A percentile compares a stretch with the other conserved stretches of the same genome.
phyloP scores from a whole-genome alignment of 2,113 vertebrate genomes.

The Nymphicus hollandicus region DNA sequence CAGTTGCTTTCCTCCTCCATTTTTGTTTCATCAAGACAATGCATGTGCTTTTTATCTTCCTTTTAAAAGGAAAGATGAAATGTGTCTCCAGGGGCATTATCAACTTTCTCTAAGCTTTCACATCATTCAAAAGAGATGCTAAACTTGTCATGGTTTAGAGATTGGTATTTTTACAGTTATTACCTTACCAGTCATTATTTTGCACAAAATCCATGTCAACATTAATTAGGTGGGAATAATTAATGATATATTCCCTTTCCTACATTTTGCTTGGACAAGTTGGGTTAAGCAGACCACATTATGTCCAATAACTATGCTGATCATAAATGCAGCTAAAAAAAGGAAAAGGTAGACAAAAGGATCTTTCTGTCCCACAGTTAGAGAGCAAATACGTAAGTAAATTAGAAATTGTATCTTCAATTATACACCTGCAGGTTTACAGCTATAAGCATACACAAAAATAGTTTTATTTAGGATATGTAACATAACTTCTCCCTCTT shows the following conservation, averaged over 20 bases:
- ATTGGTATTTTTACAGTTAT: not conserved
- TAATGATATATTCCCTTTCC: not conserved
- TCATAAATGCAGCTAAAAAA: not conserved
- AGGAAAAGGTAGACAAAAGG: not conserved
- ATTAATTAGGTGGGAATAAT: not conserved
- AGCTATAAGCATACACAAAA: not conserved
- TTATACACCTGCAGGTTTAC: not conserved
- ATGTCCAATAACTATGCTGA: not conserved
- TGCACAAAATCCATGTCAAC: not conserved
- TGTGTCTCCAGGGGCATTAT: not conserved
- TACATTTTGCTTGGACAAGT: not conserved
- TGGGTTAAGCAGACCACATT: not conserved
- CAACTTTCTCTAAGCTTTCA: not conserved
- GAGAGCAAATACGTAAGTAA: not conserved
- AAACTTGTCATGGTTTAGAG: not conserved
- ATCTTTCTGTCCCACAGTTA: not conserved
- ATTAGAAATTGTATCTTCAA: not conserved
- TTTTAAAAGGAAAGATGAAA: not conserved
- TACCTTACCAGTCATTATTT: not conserved
- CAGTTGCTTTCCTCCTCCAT: not conserved
- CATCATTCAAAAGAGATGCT: not conserved
- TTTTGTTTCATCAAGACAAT: not conserved
- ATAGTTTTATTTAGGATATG: not conserved
- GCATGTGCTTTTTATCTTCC: not conserved
- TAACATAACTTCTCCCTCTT: not conserved